Base-by-base conservation (phyloP, 2,797 vertebrate species). In the Mico argentatus region DNA sequence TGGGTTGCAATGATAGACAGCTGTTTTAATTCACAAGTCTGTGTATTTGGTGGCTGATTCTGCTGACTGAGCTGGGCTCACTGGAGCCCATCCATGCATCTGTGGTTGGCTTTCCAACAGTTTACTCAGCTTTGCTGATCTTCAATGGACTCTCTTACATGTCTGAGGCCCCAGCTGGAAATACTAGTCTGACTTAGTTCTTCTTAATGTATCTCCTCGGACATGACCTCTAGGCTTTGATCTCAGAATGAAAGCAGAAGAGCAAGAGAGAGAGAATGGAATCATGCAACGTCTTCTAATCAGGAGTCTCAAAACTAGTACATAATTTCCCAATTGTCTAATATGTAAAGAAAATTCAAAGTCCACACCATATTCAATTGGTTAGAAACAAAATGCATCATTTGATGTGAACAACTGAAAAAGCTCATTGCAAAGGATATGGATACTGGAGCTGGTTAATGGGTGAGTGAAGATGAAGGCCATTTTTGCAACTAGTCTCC, bases 401-500 rank as follows among this genome's bases (percentile, higher is more conserved):
- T 50, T 61, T 81, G 48, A 92, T n/a, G 14, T 46, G 39, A 86
- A 41, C 5, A 59, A 75, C 24, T 91, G 2, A 91, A 77, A 88
- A 70, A 11, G 13, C 17, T 27, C 13, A 30, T 75, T 89, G 59
- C 14, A 46, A 73, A 61, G 26, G 7, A 15, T n/a, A 2, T 48
- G 36, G 33, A 73, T 73, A 7, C 4, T 79, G 4, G 15, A 0
- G 1, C 76, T 41, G 12, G 22, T 70, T 72, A 12, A 19, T 13
- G 20, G 39, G 4, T 26, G 9, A 30, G 14, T 55, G 26, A 86
- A 85, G 39, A 39, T 13, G 5, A 5, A 22, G 17, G 4, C 20
- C 30, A 36, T 36, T 73, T 55, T 50, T 81, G 36, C 36, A 86
- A 44, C 36, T 22, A 77, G 24, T 14, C 50, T 81, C 4, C 33